Evolutionary conservation across 2,888 invertebrate species (phyloP).

Genomic region (Cosmia pyralina): DNA sequence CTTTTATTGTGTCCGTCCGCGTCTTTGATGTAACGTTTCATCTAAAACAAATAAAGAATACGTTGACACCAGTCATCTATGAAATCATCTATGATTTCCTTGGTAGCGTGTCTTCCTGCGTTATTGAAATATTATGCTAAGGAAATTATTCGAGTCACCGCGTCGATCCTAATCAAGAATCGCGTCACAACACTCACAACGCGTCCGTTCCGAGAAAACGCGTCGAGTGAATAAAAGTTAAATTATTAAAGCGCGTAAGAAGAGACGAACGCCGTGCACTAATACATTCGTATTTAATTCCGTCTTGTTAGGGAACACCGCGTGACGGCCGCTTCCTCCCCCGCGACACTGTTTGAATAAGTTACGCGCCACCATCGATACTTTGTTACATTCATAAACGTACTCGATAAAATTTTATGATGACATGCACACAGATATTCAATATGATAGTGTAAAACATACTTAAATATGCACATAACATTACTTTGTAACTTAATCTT

Average conservation of each 20-base stretch:
- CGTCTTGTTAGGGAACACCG: conserved; percentile 82
- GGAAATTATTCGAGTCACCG: conserved; percentile 73
- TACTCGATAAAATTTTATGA: conserved; percentile 63
- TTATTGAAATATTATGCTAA: conserved; percentile 75
- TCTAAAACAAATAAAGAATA: conserved; percentile 73
- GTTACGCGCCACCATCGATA: conserved; percentile 71
- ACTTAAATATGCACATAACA: conserved; percentile 36
- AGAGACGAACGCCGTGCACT: conserved; percentile 73
- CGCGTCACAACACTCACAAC: conserved; percentile 79
- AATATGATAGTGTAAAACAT: conserved; percentile 44
- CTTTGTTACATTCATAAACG: conserved; percentile 65
- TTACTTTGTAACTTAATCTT: conserved; percentile 36
- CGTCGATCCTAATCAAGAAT: conserved; percentile 83
- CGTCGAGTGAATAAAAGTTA: conserved; percentile 81
- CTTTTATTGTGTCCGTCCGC: conserved; percentile 70
- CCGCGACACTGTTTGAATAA: conserved; percentile 82
- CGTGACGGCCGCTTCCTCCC: conserved; percentile 86
- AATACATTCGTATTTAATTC: conserved; percentile 87
- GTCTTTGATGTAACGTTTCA: conserved; percentile 81
- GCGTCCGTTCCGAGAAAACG: conserved; percentile 79
- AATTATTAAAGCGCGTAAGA: conserved; percentile 83
- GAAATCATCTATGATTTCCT: conserved; percentile 65
- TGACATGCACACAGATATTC: conserved; percentile 44
- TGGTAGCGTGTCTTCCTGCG: conserved; percentile 68
- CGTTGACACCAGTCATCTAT: conserved; percentile 66